Evolutionary conservation across 2,888 invertebrate genomes (phyloP).

Genomic region (Therioaphis trifolii): DNA sequence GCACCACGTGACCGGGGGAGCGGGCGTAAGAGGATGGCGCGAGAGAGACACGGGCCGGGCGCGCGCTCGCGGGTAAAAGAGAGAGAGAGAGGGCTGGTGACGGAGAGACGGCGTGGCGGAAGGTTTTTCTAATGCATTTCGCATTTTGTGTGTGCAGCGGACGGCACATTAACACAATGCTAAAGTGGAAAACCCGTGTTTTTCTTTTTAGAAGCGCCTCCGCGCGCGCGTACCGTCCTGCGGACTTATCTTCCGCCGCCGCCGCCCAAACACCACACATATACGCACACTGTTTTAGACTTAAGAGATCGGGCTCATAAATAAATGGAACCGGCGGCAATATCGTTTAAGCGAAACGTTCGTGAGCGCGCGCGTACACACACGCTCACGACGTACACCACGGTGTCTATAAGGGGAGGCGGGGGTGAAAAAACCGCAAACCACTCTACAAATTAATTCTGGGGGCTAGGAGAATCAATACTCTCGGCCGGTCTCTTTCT

Average conservation of each 20-base stretch:
- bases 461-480: constrained; percentile 61
- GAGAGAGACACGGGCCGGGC: neutral
- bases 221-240: constrained; percentile 1
- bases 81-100: neutral
- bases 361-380: neutral
- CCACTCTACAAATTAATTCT: constrained; percentile 63
- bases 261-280: neutral
- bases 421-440: constrained; percentile 61
- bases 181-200: constrained; percentile 58
- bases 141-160: constrained; percentile 55
- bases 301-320: constrained; percentile 54
- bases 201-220: constrained; percentile 54
- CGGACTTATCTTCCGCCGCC: constrained; percentile 44
- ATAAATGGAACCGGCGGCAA: constrained; percentile 57
- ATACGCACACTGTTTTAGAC: constrained; percentile 40
- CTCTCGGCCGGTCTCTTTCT: constrained; percentile 10
- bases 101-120: neutral
- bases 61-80: neutral
- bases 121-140: constrained; percentile 60
- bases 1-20: neutral
- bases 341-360: constrained; percentile 49
- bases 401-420: neutral
- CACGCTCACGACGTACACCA: neutral
- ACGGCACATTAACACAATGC: constrained; percentile 61
- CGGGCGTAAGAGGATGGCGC: neutral